Evolutionary conservation across 2,888 invertebrate species (phyloP), one percentile per base, ranked within the genome.

Genomic region (Eilema sororculum): DNA sequence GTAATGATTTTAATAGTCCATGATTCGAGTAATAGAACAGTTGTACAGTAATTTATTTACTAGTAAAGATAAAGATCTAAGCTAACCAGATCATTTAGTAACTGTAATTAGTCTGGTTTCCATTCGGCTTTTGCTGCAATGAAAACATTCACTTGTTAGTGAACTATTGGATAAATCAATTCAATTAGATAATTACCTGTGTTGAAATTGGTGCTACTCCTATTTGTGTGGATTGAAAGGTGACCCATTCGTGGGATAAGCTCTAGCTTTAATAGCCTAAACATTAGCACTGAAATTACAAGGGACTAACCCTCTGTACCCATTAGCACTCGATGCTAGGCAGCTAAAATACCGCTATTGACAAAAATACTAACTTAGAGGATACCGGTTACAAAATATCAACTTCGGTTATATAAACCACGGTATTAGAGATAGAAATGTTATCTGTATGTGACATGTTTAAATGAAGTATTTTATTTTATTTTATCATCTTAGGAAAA

Each of bases 281-380:
- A 86, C 90, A 90, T 90, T 90, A 90, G 86, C 79, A 82, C 85
- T 80, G 86, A 87, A 90, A 91, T 91, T 90, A 91, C 88, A 86
- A 87, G 87, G 89, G 89, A 87, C 88, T 85, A 85, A 84, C 83
- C 85, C 84, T 81, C 76, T 83, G 83, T 85, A 82, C 83, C 86
- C 89, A 89, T 90, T 91, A 91, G 85, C 86, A 84, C 82, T 82
- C 75, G 67, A 74, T 73, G 65, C 63, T 72, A n/a, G 71, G 74
- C 68, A 41, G 60, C 75, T 87, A 86, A 86, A 80, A 87, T 84
- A 81, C 24, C 75, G 79, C 86, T 71, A 41, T 52, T 33, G 41
- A n/a, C n/a, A 12, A 56, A 60, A 64, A 20, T 5, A 52, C 20
- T n/a, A 46, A 28, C 20, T 4, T 25, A 16, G n/a, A 25, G 1